Evolutionary conservation across 1,140 invertebrate species (phyloP), one percentile per base, ranked within the genome.

Genomic region (Hylyphantes graminicola): DNA sequence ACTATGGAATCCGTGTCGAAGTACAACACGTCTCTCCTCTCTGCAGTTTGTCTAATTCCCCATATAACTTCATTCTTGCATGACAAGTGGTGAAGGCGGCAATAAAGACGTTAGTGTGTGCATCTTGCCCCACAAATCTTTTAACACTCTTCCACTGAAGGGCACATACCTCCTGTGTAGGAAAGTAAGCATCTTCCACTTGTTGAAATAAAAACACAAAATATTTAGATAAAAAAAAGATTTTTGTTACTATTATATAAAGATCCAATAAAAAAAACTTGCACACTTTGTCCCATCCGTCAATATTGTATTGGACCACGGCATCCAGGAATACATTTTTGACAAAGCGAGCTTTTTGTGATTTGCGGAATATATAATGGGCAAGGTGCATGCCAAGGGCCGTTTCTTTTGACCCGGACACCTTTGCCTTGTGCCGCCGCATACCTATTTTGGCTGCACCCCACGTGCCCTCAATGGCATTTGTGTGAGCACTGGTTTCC

Each of bases 21-120:
- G 57, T 79, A 79, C 2, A 79, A 6, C 57, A 79, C 64, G 67
- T 79, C 68, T 17, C 68, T n/a, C n/a, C n/a, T n/a, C n/a, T 65
- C 17, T 15, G 51, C 57, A 79, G 57, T 79, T 55, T 67, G 57
- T 79, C 51, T 11, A 79, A 5, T 65, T 57, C 50, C 68, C 68
- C 21, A 55, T 79, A 55, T 21, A 68, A 57, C 59, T 54, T 79
- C 35, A 79, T 68, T 79, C 64, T 68, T n/a, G 76, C 64, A 12
- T 63, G 50, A 79, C 76, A 68, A n/a, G 76, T 68, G 35, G 76
- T 79, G 68, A 79, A 79, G 21, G 48, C 53, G 48, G 64, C 50
- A 17, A 79, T 57, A 67, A 68, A 79, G n/a, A 79, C 53, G 48
- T 79, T 68, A 35, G 76, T 79, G 57, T 68, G 67, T 57, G 68